Percentiles rank a stretch among this genome's conserved stretches.
phyloP scores from a whole-genome alignment of 2,797 vertebrate species.

The Hylomyscus alleni region DNA sequence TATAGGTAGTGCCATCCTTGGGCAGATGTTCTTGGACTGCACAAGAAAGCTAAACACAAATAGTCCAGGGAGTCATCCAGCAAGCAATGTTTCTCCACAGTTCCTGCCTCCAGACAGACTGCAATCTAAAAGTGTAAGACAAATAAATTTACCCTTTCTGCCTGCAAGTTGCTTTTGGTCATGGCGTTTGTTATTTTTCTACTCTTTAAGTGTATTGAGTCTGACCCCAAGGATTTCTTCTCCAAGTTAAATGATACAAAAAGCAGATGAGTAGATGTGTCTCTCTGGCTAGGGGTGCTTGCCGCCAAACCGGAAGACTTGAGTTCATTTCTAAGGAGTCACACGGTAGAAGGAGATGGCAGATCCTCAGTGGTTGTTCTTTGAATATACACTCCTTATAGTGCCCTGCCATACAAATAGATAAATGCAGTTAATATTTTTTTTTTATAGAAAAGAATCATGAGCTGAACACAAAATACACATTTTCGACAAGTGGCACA shows the following conservation, averaged over 20 bases:
- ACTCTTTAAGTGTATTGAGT: constrained; percentile 36
- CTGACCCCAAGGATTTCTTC: constrained; percentile 13
- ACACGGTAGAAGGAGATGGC: not conserved
- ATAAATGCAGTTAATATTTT: not conserved
- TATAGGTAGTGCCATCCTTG: not conserved
- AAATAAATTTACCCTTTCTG: not conserved
- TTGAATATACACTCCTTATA: not conserved
- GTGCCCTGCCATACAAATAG: not conserved
- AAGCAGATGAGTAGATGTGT: not conserved
- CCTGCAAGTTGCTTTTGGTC: not conserved
- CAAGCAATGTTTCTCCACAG: not conserved
- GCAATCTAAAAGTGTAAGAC: not conserved
- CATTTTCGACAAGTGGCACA: not conserved
- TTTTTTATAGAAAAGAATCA: not conserved
- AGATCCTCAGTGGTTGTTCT: not conserved
- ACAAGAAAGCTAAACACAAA: not conserved
- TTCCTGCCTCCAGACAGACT: not conserved
- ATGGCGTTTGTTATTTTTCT: not conserved
- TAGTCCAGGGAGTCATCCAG: no score
- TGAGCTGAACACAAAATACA: not conserved
- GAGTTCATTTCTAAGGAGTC: not conserved
- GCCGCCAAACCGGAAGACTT: not conserved
- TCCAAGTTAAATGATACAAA: not conserved
- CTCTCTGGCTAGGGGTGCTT: not conserved
- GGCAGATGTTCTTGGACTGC: not conserved